phyloP scores from a whole-genome alignment of 2,113 vertebrate species.

The Macrotis lagotis region DNA sequence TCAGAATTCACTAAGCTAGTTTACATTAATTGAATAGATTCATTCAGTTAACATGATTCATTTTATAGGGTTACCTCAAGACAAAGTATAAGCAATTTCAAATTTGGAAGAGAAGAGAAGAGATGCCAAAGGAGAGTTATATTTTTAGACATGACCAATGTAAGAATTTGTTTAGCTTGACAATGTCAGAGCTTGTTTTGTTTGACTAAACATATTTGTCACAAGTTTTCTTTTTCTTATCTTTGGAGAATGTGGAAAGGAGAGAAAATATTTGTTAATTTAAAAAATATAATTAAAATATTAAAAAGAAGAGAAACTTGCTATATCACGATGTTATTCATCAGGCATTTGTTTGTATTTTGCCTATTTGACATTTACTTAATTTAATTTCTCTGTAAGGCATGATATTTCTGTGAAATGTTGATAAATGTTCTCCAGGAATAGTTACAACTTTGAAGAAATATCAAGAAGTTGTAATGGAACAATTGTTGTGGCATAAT shows the following conservation, averaged over 20 bases:
- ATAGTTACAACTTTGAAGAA: not conserved
- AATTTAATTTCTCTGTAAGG: not conserved
- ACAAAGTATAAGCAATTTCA: slow-evolving; percentile 26
- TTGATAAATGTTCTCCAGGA: slow-evolving; percentile 14
- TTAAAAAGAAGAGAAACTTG: slow-evolving; percentile 15
- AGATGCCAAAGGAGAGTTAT: not conserved
- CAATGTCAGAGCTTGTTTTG: not conserved
- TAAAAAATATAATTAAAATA: not conserved
- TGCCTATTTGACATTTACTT: slow-evolving; percentile 25
- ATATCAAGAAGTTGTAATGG: not conserved
- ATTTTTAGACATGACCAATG: not conserved
- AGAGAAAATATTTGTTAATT: not conserved
- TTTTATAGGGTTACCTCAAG: slow-evolving; percentile 56
- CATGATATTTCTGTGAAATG: slow-evolving; percentile 37
- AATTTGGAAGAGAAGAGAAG: slow-evolving; percentile 40
- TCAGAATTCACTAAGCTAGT: slow-evolving; percentile 28
- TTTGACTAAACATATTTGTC: not conserved
- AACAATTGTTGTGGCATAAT: not conserved
- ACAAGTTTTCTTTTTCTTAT: not conserved
- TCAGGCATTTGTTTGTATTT: not conserved
- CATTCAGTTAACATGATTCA: slow-evolving; percentile 37
- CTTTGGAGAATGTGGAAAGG: not conserved
- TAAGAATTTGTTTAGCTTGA: not conserved
- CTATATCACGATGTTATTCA: slow-evolving; percentile 25
- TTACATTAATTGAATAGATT: slow-evolving; percentile 59